Base-by-base conservation (phyloP, 2,888 invertebrate genomes). In the Pristionchus maxplancki region DNA sequence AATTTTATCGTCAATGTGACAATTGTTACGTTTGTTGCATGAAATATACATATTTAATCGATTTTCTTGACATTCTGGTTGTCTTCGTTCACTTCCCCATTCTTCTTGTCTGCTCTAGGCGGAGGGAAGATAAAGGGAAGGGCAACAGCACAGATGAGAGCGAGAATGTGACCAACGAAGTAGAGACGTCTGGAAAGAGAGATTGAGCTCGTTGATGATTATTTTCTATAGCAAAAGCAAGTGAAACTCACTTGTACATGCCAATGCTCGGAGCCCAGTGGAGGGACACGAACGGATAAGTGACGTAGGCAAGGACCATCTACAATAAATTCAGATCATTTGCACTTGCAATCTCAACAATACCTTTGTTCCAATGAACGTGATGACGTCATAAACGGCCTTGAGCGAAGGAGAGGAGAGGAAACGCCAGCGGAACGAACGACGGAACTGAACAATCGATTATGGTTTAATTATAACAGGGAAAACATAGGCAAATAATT, bases 221-320 rank as follows among this genome's bases (percentile, higher is more conserved):
- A n/a, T n/a, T n/a, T n/a, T n/a, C n/a, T n/a, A n/a, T n/a, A n/a
- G n/a, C n/a, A n/a, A n/a, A n/a, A n/a, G n/a, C n/a, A n/a, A n/a
- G n/a, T n/a, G n/a, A n/a, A n/a, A 96, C 96, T 96, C 96, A 98
- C 97, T 96, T 96, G 95, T 97, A 97, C 93, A 97, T 96, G 89
- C 96, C 96, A 88, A 97, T 95, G 93, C 97, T 96, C 62, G 97
- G 96, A 95, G 96, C 96, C 92, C 98, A 96, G 94, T 98, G 97
- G 93, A 98, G 96, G 90, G 98, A 95, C 90, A 98, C 96, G 95
- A 99, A 99, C 91, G 97, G 97, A 95, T 97, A 97, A 74, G 97
- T 97, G 88, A 97, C 96, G 95, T 98, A 98, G 53, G 97, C 97
- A 96, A 98, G 96, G 90, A 97, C 96, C 98, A 95, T 92, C 37